Evolutionary conservation across 2,888 invertebrate species (phyloP), one percentile per base, ranked within the genome.

Genomic region (Trichogramma dendrolimi): DNA sequence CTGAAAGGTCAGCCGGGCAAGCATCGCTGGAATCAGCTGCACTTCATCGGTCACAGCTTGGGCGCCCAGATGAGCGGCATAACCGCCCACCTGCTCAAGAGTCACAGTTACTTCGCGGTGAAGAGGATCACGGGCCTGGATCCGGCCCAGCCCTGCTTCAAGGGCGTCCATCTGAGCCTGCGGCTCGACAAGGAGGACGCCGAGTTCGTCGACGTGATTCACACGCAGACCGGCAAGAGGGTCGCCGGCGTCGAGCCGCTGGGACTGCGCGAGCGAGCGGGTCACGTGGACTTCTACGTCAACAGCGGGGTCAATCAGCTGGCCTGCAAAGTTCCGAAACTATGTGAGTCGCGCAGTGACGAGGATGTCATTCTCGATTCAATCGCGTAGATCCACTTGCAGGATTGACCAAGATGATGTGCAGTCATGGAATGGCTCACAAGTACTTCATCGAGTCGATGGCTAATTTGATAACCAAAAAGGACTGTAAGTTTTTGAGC

Each of bases 301-400:
- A 88, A 88, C 64, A 88, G 88, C 0, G 88, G 88, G 1, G 81
- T 83, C 78, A 80, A 79, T 54, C 88, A 89, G 70, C 87, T 87
- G 0, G 88, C 87, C 0, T 89, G 88, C 69, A 56, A 68, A 10
- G 6, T 50, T 10, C 10, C 54, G 4, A 41, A 40, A 10, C 52
- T 47, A 48, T 14, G 27, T 48, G 6, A n/a, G 47, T n/a, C 47
- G 8, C 7, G 2, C 10, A n/a, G 10, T 4, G 7, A n/a, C 8
- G 10, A 10, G n/a, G 11, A 47, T 47, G n/a, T 5, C 47, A 47
- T 47, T 47, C 10, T 47, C 5, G 10, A n/a, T 47, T 47, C 10
- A 5, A 5, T 11, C 10, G 5, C n/a, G 6, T 46, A 38, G 53
- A 46, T 55, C 27, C 27, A 27, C 27, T 27, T 60, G 7, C 67